phyloP scores from a whole-genome alignment of 2,888 invertebrate genomes.

The Drosophila leonis region DNA sequence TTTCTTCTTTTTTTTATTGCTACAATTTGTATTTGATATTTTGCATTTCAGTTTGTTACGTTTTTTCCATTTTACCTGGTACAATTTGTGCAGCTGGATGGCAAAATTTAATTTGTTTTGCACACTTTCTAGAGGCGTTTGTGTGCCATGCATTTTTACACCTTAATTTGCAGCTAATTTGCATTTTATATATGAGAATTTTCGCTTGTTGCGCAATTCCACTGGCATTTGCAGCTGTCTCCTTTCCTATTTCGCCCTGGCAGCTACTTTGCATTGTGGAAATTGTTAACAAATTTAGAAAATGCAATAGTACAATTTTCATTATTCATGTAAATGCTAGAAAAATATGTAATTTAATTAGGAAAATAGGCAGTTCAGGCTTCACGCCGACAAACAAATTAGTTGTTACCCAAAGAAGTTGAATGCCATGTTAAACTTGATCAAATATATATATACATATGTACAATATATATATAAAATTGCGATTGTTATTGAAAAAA shows the following conservation, averaged over 20 bases:
- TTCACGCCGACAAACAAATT: background rate
- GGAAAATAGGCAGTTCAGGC: background rate
- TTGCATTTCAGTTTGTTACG: constrained; percentile 12
- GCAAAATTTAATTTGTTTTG: constrained; percentile 73
- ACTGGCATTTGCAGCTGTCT: constrained; percentile 29
- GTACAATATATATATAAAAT: too few species aligned
- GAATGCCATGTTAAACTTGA: too few species aligned
- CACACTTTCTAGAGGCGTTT: constrained; percentile 69
- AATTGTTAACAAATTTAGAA: constrained; percentile 22
- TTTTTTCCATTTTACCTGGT: constrained; percentile 11
- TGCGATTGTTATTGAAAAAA: background rate
- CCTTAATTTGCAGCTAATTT: constrained; percentile 78
- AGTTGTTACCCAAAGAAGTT: background rate
- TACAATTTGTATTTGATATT: constrained; percentile 24
- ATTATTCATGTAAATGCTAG: background rate
- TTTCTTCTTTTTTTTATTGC: constrained; percentile 2
- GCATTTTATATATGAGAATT: constrained; percentile 61
- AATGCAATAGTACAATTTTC: background rate
- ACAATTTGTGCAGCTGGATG: constrained; percentile 53
- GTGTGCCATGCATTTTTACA: constrained; percentile 76
- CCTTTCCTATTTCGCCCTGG: background rate
- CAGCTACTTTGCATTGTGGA: constrained; percentile 8
- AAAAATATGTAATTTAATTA: background rate
- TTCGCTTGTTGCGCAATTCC: constrained; percentile 59
- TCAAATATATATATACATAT: too few species aligned